Evolutionary conservation across 64 coral and sea anemone species (phyloP).

Genomic region (Platygyra sinensis): DNA sequence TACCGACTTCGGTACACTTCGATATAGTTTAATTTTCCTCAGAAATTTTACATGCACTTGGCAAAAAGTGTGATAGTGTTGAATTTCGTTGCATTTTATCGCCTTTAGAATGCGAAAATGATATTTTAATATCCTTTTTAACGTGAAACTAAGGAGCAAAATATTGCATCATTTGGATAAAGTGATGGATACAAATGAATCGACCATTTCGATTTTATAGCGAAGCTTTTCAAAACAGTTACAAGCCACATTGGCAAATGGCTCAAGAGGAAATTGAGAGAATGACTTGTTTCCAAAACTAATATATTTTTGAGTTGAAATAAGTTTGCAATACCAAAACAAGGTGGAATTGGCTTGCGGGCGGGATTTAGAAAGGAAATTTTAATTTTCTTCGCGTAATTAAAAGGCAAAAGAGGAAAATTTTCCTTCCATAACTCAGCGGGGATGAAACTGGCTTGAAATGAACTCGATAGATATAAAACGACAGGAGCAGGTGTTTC

Average conservation of each 20-base stretch:
- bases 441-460: slow-evolving; percentile 33
- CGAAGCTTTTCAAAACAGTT: slow-evolving; percentile 76
- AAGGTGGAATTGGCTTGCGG: slow-evolving; percentile 33
- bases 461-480: slow-evolving; percentile 28
- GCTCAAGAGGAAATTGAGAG: slow-evolving; percentile 78
- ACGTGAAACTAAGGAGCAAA: slow-evolving; percentile 56
- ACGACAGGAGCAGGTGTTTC: background rate
- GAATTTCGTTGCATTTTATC: slow-evolving; percentile 41
- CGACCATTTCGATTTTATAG: slow-evolving; percentile 54
- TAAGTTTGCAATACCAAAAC: slow-evolving; percentile 39
- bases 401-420: slow-evolving; percentile 33
- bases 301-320: slow-evolving; percentile 49
- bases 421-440: slow-evolving; percentile 20
- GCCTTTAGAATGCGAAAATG: slow-evolving; percentile 10
- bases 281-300: slow-evolving; percentile 88
- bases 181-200: slow-evolving; percentile 82
- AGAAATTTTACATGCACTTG: background rate
- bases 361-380: slow-evolving; percentile 10
- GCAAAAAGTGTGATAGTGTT: background rate
- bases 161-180: slow-evolving; percentile 63
- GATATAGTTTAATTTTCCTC: background rate
- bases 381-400: slow-evolving; percentile 19
- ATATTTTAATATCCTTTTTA: slow-evolving; percentile 49
- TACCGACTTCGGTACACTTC: background rate
- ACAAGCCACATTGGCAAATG: slow-evolving; percentile 71